phyloP scores from a whole-genome alignment of 2,888 invertebrate species.

The Atethmia centrago region DNA sequence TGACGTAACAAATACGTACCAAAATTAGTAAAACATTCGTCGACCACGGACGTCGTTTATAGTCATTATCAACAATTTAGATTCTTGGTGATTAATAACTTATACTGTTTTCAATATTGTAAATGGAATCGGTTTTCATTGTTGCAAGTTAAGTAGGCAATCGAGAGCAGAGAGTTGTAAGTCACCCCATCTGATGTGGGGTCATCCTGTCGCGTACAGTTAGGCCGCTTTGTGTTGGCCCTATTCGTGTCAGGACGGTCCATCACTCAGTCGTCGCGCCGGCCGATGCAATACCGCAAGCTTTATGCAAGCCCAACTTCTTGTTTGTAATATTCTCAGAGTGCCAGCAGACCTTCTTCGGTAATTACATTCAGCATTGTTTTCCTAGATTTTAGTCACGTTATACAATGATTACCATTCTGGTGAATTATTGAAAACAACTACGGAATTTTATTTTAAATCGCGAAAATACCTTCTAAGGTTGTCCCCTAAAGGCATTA shows the following conservation, averaged over 20 bases:
- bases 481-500: slow-evolving; percentile 25
- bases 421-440: slow-evolving; percentile 36
- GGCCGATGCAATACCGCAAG: slow-evolving; percentile 77
- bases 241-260: slow-evolving; percentile 83
- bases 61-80: slow-evolving; percentile 83
- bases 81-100: slow-evolving; percentile 81
- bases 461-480: not conserved
- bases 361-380: slow-evolving; percentile 57
- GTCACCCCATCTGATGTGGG: slow-evolving; percentile 78
- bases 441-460: slow-evolving; percentile 16
- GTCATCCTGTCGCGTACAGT: slow-evolving; percentile 86
- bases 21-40: slow-evolving; percentile 86
- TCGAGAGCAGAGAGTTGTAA: slow-evolving; percentile 73
- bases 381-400: slow-evolving; percentile 49
- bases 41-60: slow-evolving; percentile 82
- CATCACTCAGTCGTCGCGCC: slow-evolving; percentile 76
- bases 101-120: slow-evolving; percentile 74
- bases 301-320: slow-evolving; percentile 73
- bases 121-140: slow-evolving; percentile 66
- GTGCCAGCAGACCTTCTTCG: slow-evolving; percentile 56
- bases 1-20: slow-evolving; percentile 83
- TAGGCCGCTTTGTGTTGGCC: slow-evolving; percentile 82
- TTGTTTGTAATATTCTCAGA: slow-evolving; percentile 61
- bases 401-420: slow-evolving; percentile 21
- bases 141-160: slow-evolving; percentile 70